Evolutionary conservation across 2,888 invertebrate species (phyloP), one percentile per base, ranked within the genome.

Genomic region (Glaucopsyche alexis): DNA sequence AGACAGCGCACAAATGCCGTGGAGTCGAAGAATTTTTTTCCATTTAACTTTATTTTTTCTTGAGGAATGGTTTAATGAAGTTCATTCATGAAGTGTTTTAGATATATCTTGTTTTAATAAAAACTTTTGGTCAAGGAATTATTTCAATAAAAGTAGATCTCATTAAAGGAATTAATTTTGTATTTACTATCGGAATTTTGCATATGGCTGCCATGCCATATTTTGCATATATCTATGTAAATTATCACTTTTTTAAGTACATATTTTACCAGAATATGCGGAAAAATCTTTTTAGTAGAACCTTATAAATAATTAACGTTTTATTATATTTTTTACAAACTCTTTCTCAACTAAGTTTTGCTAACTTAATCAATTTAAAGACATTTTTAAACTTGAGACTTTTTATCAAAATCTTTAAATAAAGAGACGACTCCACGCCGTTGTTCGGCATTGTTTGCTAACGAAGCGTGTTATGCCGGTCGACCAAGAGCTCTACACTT

Each of bases 401-500:
- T n/a, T 52, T 52, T 16, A 52, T 16, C 1, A 16, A 52, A 52
- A 52, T 9, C 1, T 16, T 2, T 52, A n/a, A 52, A 38, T 72
- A 74, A 73, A 72, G 74, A 72, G 76, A 72, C 79, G 70, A 79
- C 88, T 91, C 88, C 74, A 86, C 77, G 47, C 78, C 80, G 55
- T 79, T 84, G 83, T 84, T 77, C 84, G 80, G 84, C 83, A 86
- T 90, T 93, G 92, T 92, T 93, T 92, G 89, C 89, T 91, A 92
- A 92, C 92, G 91, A 92, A 91, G 86, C 87, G 87, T 77, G 79
- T 84, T 84, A 83, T 78, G 80, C 82, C 84, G 82, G 81, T 83
- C 86, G 84, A 81, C 85, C 85, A 83, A 91, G 89, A 86, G 91
- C 89, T 89, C 89, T 88, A 89, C 92, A 91, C 91, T 92, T 90